Evolutionary conservation across 2,113 vertebrate species (phyloP), one percentile per base, ranked within the genome.

Genomic region (Phylloscopus trochilus): DNA sequence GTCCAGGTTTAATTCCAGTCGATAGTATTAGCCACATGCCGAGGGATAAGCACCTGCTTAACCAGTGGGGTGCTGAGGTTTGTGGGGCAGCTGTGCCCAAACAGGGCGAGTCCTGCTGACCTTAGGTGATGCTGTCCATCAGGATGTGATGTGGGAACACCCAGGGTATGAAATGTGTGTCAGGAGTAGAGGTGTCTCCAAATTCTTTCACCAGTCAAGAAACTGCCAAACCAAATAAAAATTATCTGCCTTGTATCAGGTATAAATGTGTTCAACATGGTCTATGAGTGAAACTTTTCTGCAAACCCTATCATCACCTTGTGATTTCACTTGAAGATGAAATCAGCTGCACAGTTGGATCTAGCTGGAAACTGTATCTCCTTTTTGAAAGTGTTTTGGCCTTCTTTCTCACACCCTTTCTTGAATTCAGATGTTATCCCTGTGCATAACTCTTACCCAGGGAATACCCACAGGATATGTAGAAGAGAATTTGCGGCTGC

Each of bases 41-140:
- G 7, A 19, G 56, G 68, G 84, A 56, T 76, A 44, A 90, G 30
- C 30, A 11, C 23, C 15, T 30, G 19, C 52, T 78, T 20, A 44
- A 19, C 15, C 41, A 13, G 28, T 3, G 4, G 31, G 15, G 39
- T 33, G 56, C 31, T n/a, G 77, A 51, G 81, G 87, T 44, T 33
- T 70, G 35, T 5, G 18, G 24, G 44, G 52, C 53, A 22, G 78
- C 85, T 0, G 0, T 31, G 22, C 72, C 33, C 66, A 19, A 47
- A 30, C 0, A 2, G 31, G 31, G 20, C 0, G 0, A 63, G 49
- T 27, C 27, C 43, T 7, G 4, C 70, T 52, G 66, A 53, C 15
- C 63, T n/a, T 83, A 44, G 20, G 35, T 10, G n/a, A 23, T 62
- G 33, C 63, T 72, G 63, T 23, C 26, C 41, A 8, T 35, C 35